phyloP scores from a whole-genome alignment of 2,797 vertebrate genomes.

The Intellagama lesueurii region DNA sequence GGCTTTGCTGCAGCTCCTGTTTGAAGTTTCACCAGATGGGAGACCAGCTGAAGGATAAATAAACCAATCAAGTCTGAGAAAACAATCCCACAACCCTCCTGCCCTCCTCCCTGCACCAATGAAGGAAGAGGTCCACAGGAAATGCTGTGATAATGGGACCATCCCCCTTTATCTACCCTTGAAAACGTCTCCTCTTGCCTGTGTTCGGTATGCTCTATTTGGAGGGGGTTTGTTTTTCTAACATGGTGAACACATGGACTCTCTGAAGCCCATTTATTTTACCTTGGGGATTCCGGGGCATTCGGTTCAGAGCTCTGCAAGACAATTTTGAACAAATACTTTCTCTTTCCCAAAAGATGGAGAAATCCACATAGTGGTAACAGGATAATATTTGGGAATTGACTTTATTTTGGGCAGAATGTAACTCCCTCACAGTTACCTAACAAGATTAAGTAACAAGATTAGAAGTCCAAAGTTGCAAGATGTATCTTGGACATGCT shows the following conservation, averaged over 20 bases:
- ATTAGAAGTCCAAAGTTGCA: constrained; percentile 51
- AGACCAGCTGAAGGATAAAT: constrained; percentile 85
- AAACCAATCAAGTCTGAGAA: constrained; percentile 90
- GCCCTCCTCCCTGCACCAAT: constrained; percentile 62
- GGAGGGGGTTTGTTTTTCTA: constrained; percentile 88
- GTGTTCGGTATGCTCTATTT: constrained; percentile 72
- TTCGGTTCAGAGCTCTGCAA: constrained; percentile 67
- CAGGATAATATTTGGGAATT: constrained; percentile 49
- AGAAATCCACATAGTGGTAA: constrained; percentile 62
- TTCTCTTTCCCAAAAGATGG: constrained; percentile 62
- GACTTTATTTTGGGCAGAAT: not conserved
- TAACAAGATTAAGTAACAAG: not conserved
- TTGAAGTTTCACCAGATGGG: constrained; percentile 83
- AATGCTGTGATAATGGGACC: constrained; percentile 63
- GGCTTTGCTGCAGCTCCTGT: constrained; percentile 69
- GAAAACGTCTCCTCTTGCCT: constrained; percentile 67
- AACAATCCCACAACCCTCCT: constrained; percentile 83
- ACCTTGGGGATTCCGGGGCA: constrained; percentile 84
- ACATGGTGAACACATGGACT: constrained; percentile 97
- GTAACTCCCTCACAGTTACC: not conserved
- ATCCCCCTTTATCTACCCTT: constrained; percentile 66
- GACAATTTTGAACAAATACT: constrained; percentile 68
- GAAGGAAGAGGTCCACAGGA: constrained; percentile 39
- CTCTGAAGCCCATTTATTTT: constrained; percentile 90
- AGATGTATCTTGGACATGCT: not conserved